Evolutionary conservation across 2,888 invertebrate species (phyloP).

Genomic region (Lapara coniferarum): DNA sequence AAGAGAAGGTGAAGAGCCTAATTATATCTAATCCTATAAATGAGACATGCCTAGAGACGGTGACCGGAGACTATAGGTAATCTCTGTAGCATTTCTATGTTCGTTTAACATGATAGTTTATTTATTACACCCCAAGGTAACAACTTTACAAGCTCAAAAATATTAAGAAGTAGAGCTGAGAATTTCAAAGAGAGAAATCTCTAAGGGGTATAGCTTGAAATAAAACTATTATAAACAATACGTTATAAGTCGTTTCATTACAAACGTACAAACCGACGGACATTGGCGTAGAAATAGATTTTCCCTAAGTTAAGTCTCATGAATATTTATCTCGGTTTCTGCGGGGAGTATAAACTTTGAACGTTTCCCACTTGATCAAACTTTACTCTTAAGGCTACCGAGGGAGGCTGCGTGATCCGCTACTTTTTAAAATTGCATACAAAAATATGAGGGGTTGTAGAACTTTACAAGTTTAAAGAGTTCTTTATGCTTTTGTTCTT

Average conservation of each 20-base stretch:
- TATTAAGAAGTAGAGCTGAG: background rate
- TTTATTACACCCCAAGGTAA: too few relatives aligned
- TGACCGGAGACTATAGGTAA: too few relatives aligned
- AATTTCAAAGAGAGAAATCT: background rate
- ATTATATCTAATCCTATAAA: too few relatives aligned
- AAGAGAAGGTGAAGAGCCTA: too few relatives aligned
- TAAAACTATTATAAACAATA: conserved; percentile 55
- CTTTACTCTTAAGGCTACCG: conserved; percentile 68
- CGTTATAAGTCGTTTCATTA: conserved; percentile 73
- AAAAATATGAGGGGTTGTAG: conserved; percentile 37
- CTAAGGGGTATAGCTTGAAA: background rate
- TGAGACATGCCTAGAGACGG: too few relatives aligned
- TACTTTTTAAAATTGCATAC: conserved; percentile 50
- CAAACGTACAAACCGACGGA: conserved; percentile 76
- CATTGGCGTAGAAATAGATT: conserved; percentile 79
- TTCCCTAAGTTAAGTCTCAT: conserved; percentile 75
- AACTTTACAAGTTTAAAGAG: conserved; percentile 33
- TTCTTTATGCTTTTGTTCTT: conserved; percentile 28
- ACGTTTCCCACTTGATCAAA: conserved; percentile 80
- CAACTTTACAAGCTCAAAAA: background rate
- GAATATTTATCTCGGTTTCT: conserved; percentile 80
- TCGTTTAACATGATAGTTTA: too few relatives aligned
- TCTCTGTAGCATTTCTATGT: too few relatives aligned
- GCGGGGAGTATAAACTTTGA: conserved; percentile 74
- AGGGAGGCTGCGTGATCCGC: conserved; percentile 50